Evolutionary conservation across 2,888 invertebrate genomes (phyloP), one percentile per base, ranked within the genome.

Genomic region (Mimachlamys varia): DNA sequence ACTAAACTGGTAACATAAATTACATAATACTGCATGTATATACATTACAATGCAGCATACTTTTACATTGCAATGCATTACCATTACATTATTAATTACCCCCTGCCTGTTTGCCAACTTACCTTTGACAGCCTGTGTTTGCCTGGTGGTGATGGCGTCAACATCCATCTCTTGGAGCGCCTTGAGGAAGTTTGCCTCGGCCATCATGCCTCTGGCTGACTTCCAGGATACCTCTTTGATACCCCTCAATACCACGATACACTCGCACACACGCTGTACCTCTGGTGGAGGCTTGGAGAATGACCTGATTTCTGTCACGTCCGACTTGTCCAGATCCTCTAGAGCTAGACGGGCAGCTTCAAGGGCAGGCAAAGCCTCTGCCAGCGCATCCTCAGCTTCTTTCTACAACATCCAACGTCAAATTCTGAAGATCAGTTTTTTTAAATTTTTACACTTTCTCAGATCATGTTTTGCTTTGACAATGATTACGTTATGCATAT

Each of bases 281-380:
- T 98, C 98, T 94, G 98, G 98, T 0, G 99, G 99, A 0, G 99
- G 99, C 0, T 98, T 98, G 15, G 98, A 98, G 95, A 99, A 99
- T 0, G 98, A 98, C 94, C 99, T 96, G 93, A 99, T 99, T 97
- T 99, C 99, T 38, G 98, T 98, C 94, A 99, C 99, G 95, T 99
- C 99, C 0, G 98, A 97, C 97, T 99, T 99, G 89, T 99, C 98
- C 88, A 99, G 97, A 93, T 98, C 98, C 0, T 98, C 97, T 0
- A 99, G 97, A 0, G 99, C 99, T 22, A 98, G 95, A 91, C 98
- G 97, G 0, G 99, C 99, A 17, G 98, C 98, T 95, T 98, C 98
- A 0, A 99, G 97, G 0, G 98, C 98, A 0, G 99, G 99, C 96
- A 99, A 96, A 0, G 99, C 99, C 87, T 98, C 98, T 0, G 98